Base-by-base conservation (phyloP, 2,797 vertebrate species). In the Novumbra hubbsi region DNA sequence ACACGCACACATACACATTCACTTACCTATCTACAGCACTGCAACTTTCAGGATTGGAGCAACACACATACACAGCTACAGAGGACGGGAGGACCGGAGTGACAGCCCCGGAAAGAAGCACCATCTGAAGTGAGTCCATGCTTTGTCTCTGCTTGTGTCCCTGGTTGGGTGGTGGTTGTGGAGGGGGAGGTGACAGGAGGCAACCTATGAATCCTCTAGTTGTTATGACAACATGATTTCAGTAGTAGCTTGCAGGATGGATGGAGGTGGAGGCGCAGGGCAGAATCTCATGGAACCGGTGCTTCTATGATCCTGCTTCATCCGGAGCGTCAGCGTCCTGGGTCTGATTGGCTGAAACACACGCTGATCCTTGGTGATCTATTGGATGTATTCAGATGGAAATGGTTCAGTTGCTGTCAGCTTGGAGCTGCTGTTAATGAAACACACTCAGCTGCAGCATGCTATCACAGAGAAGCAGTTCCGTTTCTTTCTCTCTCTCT, bases 401-500 rank as follows among this genome's bases (percentile, higher is more conserved):
- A 52, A 68, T n/a, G 4, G 21, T 69, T 69, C 45, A 4, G 27
- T 45, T 50, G 67, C 67, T 69, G 41, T 49, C 16, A 2, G 60
- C 60, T 16, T 9, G 12, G 67, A 41, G 38, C 45, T 69, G 15
- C 14, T 68, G 45, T 45, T 45, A 27, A 79, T 60, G 62, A 70
- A 30, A 34, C 7, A 5, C 28, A 71, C 50, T 70, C 50, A 55
- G 27, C 30, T 70, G 45, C 45, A 48, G 50, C 30, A 66, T 48
- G 69, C 30, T 17, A 63, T 62, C 24, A 32, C 38, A 38, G 50
- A 49, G 67, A 62, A 65, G 74, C 62, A 49, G 50, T 71, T 66
- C 69, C 27, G 52, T n/a, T 12, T 88, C 88, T 86, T 75, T 81
- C 79, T 71, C n/a, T 62, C 19, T 24, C 6, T 34, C 64, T 24